Percentiles rank a stretch among this genome's conserved stretches.
Conservation (phyloP, 2,888 invertebrate genomes). For the Hypselothyrea guttata region DNA sequence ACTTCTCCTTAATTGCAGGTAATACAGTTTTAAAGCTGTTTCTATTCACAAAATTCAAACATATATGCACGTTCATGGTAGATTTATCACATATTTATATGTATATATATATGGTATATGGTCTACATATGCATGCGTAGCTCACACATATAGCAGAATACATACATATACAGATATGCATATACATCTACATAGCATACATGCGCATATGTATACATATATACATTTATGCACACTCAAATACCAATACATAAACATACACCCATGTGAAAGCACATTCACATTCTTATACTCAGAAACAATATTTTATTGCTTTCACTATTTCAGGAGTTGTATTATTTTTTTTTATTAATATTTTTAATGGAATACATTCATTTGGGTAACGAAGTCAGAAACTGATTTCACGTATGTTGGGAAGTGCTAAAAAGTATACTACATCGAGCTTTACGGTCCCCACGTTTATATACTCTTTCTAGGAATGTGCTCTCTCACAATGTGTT, state of each 20-base stretch:
- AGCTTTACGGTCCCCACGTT: slow-evolving; percentile 10
- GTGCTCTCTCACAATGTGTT: slow-evolving; percentile 15
- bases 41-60: too few relatives aligned
- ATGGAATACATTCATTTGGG: slow-evolving; percentile 4
- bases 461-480: slow-evolving; percentile 10
- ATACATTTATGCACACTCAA: background rate
- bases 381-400: slow-evolving; percentile 10
- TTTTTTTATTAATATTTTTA: background rate
- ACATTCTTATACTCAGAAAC: too few relatives aligned
- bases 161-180: background rate
- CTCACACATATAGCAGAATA: too few relatives aligned
- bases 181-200: slow-evolving; percentile 2
- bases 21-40: too few relatives aligned
- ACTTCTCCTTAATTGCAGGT: too few relatives aligned
- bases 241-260: background rate
- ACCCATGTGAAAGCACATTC: background rate
- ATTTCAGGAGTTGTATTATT: too few relatives aligned
- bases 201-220: background rate
- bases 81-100: too few relatives aligned
- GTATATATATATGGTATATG: background rate
- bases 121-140: too few relatives aligned
- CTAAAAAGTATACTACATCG: slow-evolving; percentile 59
- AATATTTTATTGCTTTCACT: too few relatives aligned
- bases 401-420: slow-evolving; percentile 42
- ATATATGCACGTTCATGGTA: too few relatives aligned